Conservation (phyloP, 2,888 invertebrate species). For the Morpho helenor region DNA sequence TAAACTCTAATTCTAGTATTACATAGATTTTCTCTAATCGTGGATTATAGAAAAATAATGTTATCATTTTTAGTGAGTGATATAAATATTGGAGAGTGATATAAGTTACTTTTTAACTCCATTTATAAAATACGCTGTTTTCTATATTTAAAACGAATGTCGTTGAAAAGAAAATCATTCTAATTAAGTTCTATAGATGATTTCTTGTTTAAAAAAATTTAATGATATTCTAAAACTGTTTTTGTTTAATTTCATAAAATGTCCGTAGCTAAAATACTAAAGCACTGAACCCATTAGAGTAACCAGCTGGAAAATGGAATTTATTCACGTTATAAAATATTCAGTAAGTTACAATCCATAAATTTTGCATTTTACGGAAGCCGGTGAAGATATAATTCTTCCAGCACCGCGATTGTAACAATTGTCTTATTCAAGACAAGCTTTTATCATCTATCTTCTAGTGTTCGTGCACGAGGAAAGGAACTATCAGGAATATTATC, state of each 20-base stretch:
- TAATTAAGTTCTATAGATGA: constrained; percentile 11
- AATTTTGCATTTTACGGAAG: constrained; percentile 11
- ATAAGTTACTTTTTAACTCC: too few relatives aligned
- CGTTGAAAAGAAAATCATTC: too few relatives aligned
- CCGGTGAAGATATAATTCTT: constrained; percentile 18
- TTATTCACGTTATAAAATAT: constrained; percentile 10
- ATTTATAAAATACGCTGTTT: too few relatives aligned
- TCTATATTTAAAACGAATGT: too few relatives aligned
- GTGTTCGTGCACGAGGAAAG: neutral
- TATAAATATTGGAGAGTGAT: too few relatives aligned
- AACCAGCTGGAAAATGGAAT: constrained; percentile 7
- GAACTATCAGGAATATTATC: too few relatives aligned
- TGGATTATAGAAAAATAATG: too few relatives aligned
- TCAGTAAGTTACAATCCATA: constrained; percentile 13
- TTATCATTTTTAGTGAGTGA: too few relatives aligned
- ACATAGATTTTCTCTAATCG: too few relatives aligned
- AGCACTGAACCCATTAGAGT: constrained; percentile 1
- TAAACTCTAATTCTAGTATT: too few relatives aligned
- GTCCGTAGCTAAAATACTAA: neutral
- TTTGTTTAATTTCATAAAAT: too few relatives aligned
- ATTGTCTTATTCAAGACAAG: constrained; percentile 23
- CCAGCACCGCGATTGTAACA: constrained; percentile 19
- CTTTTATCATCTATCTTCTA: constrained; percentile 21
- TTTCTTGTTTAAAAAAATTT: neutral
- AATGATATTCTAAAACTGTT: too few relatives aligned